Evolutionary conservation across 2,888 invertebrate species (phyloP).

Genomic region (Drosophila engyochracea): DNA sequence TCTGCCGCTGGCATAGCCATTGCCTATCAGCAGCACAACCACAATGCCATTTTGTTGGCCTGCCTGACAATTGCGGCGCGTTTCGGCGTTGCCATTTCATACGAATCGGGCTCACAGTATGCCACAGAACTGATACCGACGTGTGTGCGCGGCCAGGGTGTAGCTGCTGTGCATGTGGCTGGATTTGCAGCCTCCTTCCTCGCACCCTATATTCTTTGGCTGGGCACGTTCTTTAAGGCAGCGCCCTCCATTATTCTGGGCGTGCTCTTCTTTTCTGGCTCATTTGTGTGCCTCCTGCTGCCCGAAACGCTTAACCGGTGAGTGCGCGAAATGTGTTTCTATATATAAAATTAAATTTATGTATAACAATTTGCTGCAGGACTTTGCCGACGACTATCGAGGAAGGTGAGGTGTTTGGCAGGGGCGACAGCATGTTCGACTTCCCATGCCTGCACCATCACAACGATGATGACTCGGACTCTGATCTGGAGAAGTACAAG

Average conservation of each 20-base stretch:
- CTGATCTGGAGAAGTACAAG: constrained; percentile 80
- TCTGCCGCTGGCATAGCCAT: constrained; percentile 86
- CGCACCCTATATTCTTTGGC: constrained; percentile 87
- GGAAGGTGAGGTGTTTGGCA: constrained; percentile 88
- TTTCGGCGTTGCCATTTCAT: constrained; percentile 88
- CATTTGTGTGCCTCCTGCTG: constrained; percentile 87
- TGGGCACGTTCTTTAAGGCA: constrained; percentile 86
- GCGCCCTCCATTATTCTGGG: constrained; percentile 87
- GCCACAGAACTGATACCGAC: constrained; percentile 89
- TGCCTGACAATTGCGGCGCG: constrained; percentile 86
- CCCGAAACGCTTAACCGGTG: constrained; percentile 87
- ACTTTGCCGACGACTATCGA: constrained; percentile 87
- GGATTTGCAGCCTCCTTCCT: constrained; percentile 88
- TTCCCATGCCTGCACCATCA: constrained; percentile 85
- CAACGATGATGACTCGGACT: constrained; percentile 74
- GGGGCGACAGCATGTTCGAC: constrained; percentile 86
- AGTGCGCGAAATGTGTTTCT: constrained; percentile 13
- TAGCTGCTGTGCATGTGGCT: constrained; percentile 88
- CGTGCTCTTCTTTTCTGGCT: constrained; percentile 86
- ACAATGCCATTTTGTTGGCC: constrained; percentile 85
- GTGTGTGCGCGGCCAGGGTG: constrained; percentile 88
- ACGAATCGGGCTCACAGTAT: constrained; percentile 89
- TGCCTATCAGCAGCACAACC: constrained; percentile 84
- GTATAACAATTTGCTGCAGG: constrained; percentile 54
- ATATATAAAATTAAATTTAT: background rate